Evolutionary conservation across 1,140 invertebrate species (phyloP).

Genomic region (Plutomurus gul): DNA sequence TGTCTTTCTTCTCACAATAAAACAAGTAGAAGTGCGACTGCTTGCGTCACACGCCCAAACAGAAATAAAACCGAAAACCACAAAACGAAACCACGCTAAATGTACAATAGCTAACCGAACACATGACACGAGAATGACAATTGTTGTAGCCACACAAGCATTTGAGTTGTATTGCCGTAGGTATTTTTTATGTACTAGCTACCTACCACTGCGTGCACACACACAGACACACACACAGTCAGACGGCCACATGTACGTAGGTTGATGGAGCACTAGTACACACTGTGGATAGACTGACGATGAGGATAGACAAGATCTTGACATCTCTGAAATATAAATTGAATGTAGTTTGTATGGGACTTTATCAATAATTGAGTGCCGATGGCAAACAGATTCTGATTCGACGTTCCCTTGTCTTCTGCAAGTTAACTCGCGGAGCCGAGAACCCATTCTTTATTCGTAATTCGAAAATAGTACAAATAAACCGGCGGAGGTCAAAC

Average conservation of each 20-base stretch:
- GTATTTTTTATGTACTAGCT: no score
- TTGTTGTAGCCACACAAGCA: no score
- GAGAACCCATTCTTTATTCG: neutral
- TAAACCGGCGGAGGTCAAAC: slow-evolving; percentile 7
- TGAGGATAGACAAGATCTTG: neutral
- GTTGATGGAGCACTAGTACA: no score
- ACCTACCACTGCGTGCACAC: no score
- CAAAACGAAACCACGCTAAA: no score
- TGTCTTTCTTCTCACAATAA: slow-evolving; percentile 40
- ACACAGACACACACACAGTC: no score
- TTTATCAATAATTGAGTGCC: slow-evolving; percentile 37
- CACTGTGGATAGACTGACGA: no score
- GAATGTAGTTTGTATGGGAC: neutral
- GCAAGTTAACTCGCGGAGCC: no score
- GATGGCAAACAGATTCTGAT: slow-evolving; percentile 26
- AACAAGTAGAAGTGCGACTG: slow-evolving; percentile 17
- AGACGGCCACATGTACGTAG: no score
- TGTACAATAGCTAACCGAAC: no score
- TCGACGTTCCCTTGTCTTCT: neutral
- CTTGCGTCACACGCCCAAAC: neutral
- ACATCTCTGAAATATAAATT: slow-evolving; percentile 12
- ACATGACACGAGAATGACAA: no score
- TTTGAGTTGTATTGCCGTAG: no score
- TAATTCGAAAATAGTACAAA: neutral
- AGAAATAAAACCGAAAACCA: neutral